A percentile compares a stretch with the other conserved stretches of the same genome.
These are phyloP conservation scores for Cairina moschata DNA, from an alignment of 2,113 vertebrate species.

Conservation along the genomic window DNA sequence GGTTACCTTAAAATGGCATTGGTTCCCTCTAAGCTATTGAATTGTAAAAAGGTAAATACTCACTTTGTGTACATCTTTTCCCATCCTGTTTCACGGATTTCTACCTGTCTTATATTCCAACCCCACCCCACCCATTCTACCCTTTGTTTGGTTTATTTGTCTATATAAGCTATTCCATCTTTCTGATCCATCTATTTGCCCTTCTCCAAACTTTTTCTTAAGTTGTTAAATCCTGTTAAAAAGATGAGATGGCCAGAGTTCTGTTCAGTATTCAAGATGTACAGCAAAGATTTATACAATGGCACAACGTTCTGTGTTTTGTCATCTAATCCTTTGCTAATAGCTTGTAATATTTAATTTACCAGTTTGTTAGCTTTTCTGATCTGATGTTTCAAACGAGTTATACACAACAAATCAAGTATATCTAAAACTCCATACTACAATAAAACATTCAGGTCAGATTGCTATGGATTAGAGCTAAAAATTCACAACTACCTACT, in stretches of 20 bases:
- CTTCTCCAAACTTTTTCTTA: not conserved
- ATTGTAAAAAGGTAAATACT: not conserved
- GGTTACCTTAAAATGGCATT: not conserved
- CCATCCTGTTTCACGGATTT: not conserved
- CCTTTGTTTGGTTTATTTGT: not conserved
- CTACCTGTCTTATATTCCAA: not conserved
- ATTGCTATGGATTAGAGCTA: not conserved
- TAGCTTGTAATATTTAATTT: conserved; percentile 21
- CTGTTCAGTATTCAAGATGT: not conserved
- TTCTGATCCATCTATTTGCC: not conserved
- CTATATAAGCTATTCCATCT: not conserved
- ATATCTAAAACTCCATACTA: not conserved
- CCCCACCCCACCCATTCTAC: not conserved
- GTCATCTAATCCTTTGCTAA: conserved; percentile 8
- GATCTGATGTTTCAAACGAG: not conserved
- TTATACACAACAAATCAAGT: not conserved
- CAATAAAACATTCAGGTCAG: not conserved
- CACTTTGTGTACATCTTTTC: not conserved
- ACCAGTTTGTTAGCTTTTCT: not conserved
- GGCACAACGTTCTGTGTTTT: not conserved
- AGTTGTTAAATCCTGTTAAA: not conserved
- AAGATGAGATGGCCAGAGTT: not conserved
- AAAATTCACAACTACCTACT: not conserved
- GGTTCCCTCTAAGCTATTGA: not conserved
- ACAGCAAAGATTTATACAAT: not conserved